Evolutionary conservation across 2,113 vertebrate species (phyloP).

Genomic region (Cyanoliseus patagonus): DNA sequence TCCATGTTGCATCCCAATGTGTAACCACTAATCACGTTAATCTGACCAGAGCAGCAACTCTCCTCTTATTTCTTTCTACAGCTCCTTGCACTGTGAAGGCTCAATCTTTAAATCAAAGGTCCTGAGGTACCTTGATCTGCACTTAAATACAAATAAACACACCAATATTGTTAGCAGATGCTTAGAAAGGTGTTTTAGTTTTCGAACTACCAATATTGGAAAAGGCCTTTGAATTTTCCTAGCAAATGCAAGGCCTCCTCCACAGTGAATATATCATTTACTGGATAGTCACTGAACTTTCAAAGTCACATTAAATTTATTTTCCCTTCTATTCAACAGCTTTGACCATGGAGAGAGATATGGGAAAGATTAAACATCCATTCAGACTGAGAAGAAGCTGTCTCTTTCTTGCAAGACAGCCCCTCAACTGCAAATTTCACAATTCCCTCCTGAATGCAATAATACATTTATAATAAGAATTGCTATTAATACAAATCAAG

Average conservation of each 20-base stretch:
- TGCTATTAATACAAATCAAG: background rate
- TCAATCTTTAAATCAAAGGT: background rate
- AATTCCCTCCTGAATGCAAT: background rate
- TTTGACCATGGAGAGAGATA: background rate
- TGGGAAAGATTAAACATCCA: background rate
- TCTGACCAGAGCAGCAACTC: background rate
- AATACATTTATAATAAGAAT: background rate
- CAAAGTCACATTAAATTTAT: background rate
- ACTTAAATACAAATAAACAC: background rate
- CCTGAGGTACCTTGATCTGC: background rate
- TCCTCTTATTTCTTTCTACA: background rate
- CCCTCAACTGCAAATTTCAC: background rate
- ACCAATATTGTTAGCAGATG: background rate
- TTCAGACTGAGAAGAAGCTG: background rate
- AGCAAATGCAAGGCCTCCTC: background rate
- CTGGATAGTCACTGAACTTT: background rate
- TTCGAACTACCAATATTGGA: background rate
- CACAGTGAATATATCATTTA: background rate
- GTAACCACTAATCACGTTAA: background rate
- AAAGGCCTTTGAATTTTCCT: background rate
- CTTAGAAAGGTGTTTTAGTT: background rate
- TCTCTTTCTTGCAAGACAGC: background rate
- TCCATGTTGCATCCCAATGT: background rate
- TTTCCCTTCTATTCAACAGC: background rate
- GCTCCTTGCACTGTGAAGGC: background rate